A percentile compares a stretch with the other conserved stretches of the same genome.
Conservation (phyloP, 2,113 vertebrate genomes). For the Megaceryle maxima region DNA sequence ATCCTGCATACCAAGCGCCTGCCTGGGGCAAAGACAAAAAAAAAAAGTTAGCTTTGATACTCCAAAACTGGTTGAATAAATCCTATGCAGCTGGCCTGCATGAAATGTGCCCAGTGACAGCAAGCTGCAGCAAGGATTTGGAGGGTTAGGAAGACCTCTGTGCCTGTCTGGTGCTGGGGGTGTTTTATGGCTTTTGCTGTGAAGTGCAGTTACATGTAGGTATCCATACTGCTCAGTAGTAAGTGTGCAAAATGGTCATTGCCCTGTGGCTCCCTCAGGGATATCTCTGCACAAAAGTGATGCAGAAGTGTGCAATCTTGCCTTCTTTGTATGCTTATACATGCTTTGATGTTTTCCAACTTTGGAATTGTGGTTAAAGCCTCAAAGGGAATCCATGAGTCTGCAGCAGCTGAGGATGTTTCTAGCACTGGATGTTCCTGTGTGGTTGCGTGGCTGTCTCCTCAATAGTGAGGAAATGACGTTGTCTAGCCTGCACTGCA, state of each 20-base stretch:
- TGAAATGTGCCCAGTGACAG: slow-evolving; percentile 45
- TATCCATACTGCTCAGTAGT: neutral
- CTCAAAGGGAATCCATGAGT: neutral
- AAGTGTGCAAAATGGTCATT: neutral
- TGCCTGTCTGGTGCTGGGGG: neutral
- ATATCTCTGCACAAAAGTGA: neutral
- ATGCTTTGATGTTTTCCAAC: neutral
- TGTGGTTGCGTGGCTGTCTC: neutral
- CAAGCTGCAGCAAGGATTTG: neutral
- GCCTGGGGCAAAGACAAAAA: slow-evolving; percentile 32
- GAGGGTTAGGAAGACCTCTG: slow-evolving; percentile 11
- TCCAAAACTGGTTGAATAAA: slow-evolving; percentile 37
- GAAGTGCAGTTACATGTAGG: neutral
- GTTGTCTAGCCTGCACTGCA: neutral
- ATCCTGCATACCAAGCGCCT: neutral
- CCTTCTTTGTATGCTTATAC: neutral
- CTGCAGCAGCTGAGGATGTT: slow-evolving; percentile 17
- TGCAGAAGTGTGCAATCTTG: neutral
- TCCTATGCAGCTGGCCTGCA: slow-evolving; percentile 54
- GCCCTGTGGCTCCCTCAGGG: neutral
- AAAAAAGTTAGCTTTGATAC: slow-evolving; percentile 28
- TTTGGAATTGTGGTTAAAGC: neutral
- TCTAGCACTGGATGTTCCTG: neutral
- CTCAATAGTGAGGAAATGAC: neutral
- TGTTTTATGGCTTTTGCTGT: slow-evolving; percentile 13